Base-by-base conservation (phyloP, 2,113 vertebrate species). In the Dunckerocampus dactyliophorus region DNA sequence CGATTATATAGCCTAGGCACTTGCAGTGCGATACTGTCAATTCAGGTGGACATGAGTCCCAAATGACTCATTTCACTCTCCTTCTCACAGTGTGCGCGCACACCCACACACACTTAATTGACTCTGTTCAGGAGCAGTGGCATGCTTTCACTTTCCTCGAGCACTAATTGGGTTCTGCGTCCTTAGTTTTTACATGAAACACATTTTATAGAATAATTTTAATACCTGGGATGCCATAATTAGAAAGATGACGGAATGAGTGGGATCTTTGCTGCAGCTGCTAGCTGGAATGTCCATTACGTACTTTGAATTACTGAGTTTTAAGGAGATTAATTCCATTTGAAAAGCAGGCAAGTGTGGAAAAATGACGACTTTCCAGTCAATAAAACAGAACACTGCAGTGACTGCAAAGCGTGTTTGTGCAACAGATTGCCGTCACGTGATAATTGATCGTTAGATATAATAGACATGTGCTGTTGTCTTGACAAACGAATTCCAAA, bases 91-190 rank as follows among this genome's bases (percentile, higher is more conserved):
- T 34, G 7, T 34, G 31, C 31, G 7, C 31, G 6, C 31, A 34
- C 31, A 34, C 64, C 45, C 51, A 43, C 70, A 52, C 67, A 58
- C 73, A 77, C 76, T 66, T 82, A 86, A 89, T 83, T 86, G 82
- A 84, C 82, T 85, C 79, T 77, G 75, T 85, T 81, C 72, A 82
- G 71, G 77, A 59, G 77, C 65, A 82, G 76, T 76, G 81, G 83
- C 81, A 65, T 74, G 80, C 69, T 65, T 70, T 77, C 75, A 86
- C 83, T 77, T 82, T 74, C 67, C 83, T 76, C 61, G 43, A 1
- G 14, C 17, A n/a, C 78, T 89, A 90, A 90, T 89, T 88, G 83
- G 83, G 74, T 84, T 87, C 77, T 80, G 69, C 64, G n/a, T 72
- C 81, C 82, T 85, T 77, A 72, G 81, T 82, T 84, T 82, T 85